These are phyloP conservation scores for Apis laboriosa DNA, from an alignment of 1,140 invertebrate genomes.

Conservation along the genomic window DNA sequence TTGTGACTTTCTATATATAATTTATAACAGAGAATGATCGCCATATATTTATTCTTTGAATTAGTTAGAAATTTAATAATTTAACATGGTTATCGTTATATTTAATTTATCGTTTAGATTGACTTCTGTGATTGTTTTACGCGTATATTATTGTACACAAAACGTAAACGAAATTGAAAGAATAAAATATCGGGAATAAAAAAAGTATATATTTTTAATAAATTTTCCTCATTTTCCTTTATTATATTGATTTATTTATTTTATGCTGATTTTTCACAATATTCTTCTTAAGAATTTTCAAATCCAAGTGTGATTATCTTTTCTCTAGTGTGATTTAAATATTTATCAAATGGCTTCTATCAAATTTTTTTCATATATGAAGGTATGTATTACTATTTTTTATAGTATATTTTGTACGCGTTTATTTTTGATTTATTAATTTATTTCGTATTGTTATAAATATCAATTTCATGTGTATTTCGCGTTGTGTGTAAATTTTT, in stretches of 20 bases:
- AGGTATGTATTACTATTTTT: background rate
- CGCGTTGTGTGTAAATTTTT: background rate
- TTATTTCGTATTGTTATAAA: too few species aligned
- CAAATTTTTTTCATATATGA: background rate
- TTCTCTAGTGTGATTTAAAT: background rate
- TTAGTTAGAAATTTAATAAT: background rate
- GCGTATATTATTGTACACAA: background rate
- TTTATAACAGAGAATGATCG: slow-evolving; percentile 1
- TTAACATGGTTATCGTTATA: background rate
- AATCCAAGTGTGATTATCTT: background rate
- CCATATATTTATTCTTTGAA: background rate
- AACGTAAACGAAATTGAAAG: too few species aligned
- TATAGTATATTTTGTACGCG: background rate
- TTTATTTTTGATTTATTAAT: background rate
- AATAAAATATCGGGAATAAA: too few species aligned
- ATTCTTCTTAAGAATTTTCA: background rate
- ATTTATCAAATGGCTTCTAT: background rate
- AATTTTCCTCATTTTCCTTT: background rate
- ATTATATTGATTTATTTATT: background rate
- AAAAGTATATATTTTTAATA: background rate
- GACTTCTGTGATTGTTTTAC: background rate
- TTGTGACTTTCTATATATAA: slow-evolving; percentile 21
- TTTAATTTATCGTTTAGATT: slow-evolving; percentile 8
- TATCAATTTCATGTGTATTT: too few species aligned
- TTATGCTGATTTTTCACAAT: background rate